Evolutionary conservation across 2,888 invertebrate genomes (phyloP), one percentile per base, ranked within the genome.

Genomic region (Seladonia tumulorum): DNA sequence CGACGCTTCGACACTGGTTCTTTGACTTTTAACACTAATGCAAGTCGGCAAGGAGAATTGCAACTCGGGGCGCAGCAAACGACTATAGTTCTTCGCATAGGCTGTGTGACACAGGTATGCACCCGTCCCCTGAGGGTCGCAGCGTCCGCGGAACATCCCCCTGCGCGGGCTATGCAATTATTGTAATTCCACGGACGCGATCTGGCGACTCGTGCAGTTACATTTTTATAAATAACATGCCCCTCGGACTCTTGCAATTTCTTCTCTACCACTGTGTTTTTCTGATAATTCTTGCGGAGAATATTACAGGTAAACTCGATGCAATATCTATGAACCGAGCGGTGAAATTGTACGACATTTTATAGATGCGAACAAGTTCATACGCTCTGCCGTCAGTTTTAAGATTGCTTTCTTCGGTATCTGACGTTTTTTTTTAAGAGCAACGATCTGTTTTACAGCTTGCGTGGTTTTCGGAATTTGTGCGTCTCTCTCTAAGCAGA

Each of bases 111-210:
- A 45, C 45, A 35, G 57, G 45, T n/a, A 45, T n/a, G 29, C n/a
- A 16, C 16, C 10, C 47, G n/a, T 22, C 10, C 25, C 47, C 12
- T 16, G 45, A 16, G 18, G 53, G 2, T 49, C 42, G 39, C 29
- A 14, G 25, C 16, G 39, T 79, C 16, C 47, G 63, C 63, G 14
- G 25, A 68, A 22, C 18, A 45, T 29, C 25, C 60, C 73, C 39
- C 60, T 72, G 22, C 42, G 14, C 25, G 35, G 2, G 18, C n/a
- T 66, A 42, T 81, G 14, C 71, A 29, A 78, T 77, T 77, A 72
- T 29, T 25, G 29, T 53, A 45, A 53, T 72, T 42, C 0, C 47
- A 5, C 22, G 10, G 2, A 42, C 12, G 1, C 8, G 2, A 45
- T 29, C 29, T 8, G 22, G 16, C 18, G n/a, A 47, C 18, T 66